phyloP scores from a whole-genome alignment of 2,888 invertebrate genomes.

The Acanthosepion esculentum region DNA sequence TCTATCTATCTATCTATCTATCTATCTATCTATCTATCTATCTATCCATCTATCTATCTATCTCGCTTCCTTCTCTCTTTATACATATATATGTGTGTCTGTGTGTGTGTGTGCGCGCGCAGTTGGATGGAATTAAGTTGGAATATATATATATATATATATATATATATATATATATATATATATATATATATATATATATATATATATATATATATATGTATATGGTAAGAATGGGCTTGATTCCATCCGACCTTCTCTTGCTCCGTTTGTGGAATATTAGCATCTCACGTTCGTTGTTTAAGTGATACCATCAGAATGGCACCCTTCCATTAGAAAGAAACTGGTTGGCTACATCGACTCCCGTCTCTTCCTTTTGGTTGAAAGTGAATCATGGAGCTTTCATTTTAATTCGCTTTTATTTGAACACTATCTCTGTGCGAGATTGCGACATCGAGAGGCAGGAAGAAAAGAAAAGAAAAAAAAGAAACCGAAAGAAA shows the following conservation, averaged over 20 bases:
- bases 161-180: conserved; percentile 33
- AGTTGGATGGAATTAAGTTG: no score
- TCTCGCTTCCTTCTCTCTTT: neutral
- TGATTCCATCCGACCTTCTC: no score
- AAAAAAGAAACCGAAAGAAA: no score
- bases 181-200: conserved; percentile 13
- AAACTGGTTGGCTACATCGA: neutral
- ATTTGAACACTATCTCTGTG: no score
- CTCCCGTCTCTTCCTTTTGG: no score
- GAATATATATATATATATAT: neutral
- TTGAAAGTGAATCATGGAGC: no score
- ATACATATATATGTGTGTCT: neutral
- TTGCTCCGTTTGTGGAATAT: no score
- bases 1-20: no score
- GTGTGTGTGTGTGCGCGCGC: neutral
- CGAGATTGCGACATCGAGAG: no score
- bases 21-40: neutral
- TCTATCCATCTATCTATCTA: neutral
- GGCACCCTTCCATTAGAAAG: neutral
- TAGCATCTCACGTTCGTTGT: neutral
- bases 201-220: conserved; percentile 33
- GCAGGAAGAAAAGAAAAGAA: no score
- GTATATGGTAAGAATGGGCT: neutral
- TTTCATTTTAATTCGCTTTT: no score
- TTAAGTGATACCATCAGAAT: conserved; percentile 1